Percentiles rank a stretch among this genome's conserved stretches.
phyloP scores from a whole-genome alignment of 2,888 invertebrate genomes.

The Tenthredo scrophulariae region DNA sequence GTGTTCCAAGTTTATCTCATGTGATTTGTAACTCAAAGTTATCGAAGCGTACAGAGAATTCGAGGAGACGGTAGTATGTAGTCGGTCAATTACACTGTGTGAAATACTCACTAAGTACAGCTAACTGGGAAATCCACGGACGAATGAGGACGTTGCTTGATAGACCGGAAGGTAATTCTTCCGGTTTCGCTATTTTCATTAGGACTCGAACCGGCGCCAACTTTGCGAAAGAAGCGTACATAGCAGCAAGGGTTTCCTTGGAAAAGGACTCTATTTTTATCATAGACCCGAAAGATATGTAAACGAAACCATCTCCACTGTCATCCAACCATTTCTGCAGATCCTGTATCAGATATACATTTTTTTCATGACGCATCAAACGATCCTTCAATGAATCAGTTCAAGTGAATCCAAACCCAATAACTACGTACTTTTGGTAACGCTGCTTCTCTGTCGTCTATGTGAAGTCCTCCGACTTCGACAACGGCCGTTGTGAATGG shows the following conservation, averaged over 20 bases:
- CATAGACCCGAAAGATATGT: constrained; percentile 70
- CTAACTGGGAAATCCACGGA: constrained; percentile 68
- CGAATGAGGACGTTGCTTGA: constrained; percentile 63
- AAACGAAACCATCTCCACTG: constrained; percentile 67
- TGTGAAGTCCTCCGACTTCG: constrained; percentile 80
- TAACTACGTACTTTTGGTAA: constrained; percentile 58
- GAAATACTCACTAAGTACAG: constrained; percentile 64
- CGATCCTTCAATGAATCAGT: background rate
- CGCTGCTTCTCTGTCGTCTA: constrained; percentile 68
- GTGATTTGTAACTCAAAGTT: too few relatives aligned
- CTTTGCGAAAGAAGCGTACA: constrained; percentile 66
- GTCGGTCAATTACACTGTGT: background rate
- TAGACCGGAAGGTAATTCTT: constrained; percentile 63
- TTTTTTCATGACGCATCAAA: background rate
- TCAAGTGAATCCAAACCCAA: background rate
- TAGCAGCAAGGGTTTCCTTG: constrained; percentile 55
- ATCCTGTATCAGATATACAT: constrained; percentile 58
- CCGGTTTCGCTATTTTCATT: constrained; percentile 63
- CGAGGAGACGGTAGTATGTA: background rate
- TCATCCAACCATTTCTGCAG: constrained; percentile 67
- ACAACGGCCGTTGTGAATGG: constrained; percentile 78
- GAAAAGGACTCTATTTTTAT: constrained; percentile 66
- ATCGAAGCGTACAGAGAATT: too few relatives aligned
- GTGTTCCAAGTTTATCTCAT: too few relatives aligned
- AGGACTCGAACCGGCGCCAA: constrained; percentile 66